Conservation (phyloP, 2,113 vertebrate species). For the Pitta sordida region DNA sequence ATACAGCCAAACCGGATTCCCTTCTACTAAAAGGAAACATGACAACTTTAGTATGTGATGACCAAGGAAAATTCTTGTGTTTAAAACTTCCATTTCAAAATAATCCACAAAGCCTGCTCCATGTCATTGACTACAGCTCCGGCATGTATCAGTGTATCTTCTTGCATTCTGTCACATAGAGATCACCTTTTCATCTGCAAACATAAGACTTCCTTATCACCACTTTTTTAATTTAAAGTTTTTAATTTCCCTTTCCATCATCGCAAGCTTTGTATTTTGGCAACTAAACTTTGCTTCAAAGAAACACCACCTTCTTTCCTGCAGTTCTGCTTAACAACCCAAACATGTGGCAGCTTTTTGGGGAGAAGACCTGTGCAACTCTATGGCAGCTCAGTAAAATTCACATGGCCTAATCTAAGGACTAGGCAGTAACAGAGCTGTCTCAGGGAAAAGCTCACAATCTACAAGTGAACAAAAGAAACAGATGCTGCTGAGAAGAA, state of each 20-base stretch:
- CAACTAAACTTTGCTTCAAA: background rate
- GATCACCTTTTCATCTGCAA: background rate
- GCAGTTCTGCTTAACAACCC: background rate
- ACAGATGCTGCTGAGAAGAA: background rate
- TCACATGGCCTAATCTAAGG: rapidly evolving
- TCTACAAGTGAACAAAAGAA: background rate
- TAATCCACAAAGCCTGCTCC: background rate
- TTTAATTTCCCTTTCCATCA: background rate
- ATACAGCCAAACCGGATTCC: background rate
- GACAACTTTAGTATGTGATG: background rate
- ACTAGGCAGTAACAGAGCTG: background rate
- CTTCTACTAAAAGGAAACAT: background rate
- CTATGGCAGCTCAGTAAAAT: background rate
- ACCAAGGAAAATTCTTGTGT: background rate
- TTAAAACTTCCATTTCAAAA: background rate
- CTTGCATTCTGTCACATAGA: background rate
- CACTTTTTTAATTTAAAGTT: background rate
- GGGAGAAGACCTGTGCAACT: background rate
- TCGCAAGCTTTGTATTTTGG: background rate
- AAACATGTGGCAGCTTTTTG: background rate
- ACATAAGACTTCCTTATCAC: background rate
- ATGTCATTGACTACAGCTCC: background rate
- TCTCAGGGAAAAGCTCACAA: background rate
- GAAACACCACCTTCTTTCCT: background rate
- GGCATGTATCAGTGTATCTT: background rate